Percentiles rank a stretch among this genome's conserved stretches.
These are phyloP conservation scores for Automeris io DNA, from an alignment of 2,888 invertebrate species.

Conservation along the genomic window DNA sequence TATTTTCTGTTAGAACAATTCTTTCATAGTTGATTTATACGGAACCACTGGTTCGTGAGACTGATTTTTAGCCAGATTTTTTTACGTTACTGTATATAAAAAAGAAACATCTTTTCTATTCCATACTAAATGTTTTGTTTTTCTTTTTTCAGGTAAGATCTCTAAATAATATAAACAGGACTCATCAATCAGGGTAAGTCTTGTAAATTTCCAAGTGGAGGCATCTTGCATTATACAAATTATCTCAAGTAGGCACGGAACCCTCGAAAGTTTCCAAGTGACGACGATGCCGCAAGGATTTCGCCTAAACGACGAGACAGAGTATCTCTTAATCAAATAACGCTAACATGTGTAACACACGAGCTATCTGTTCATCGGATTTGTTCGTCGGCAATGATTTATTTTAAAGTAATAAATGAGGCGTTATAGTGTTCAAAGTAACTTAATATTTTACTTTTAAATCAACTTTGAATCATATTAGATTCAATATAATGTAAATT, in stretches of 20 bases:
- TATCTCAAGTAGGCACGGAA: slow-evolving; percentile 2
- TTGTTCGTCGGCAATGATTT: slow-evolving; percentile 1
- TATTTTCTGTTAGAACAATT: too few relatives aligned
- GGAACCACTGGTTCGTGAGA: too few relatives aligned
- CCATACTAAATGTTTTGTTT: slow-evolving; percentile 2
- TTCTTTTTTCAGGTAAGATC: slow-evolving; percentile 16
- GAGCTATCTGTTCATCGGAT: slow-evolving; percentile 8
- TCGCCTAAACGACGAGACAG: slow-evolving; percentile 27
- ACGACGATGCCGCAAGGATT: slow-evolving; percentile 39
- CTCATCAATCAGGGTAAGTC: slow-evolving; percentile 9
- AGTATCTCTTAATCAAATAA: slow-evolving; percentile 50
- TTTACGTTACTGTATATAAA: too few relatives aligned
- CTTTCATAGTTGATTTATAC: too few relatives aligned
- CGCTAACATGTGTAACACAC: slow-evolving; percentile 33
- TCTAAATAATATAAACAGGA: background rate
- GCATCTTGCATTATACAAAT: slow-evolving; percentile 5
- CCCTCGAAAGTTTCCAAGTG: slow-evolving; percentile 15
- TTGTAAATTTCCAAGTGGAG: slow-evolving; percentile 4
- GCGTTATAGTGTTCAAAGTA: too few relatives aligned
- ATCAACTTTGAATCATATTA: too few relatives aligned
- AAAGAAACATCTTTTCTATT: too few relatives aligned
- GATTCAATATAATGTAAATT: too few relatives aligned
- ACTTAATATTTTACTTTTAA: too few relatives aligned
- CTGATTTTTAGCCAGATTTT: too few relatives aligned
- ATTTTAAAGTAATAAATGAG: too few relatives aligned